These are phyloP conservation scores for Poecilia picta DNA, from an alignment of 2,797 vertebrate species.

Conservation along the genomic window DNA sequence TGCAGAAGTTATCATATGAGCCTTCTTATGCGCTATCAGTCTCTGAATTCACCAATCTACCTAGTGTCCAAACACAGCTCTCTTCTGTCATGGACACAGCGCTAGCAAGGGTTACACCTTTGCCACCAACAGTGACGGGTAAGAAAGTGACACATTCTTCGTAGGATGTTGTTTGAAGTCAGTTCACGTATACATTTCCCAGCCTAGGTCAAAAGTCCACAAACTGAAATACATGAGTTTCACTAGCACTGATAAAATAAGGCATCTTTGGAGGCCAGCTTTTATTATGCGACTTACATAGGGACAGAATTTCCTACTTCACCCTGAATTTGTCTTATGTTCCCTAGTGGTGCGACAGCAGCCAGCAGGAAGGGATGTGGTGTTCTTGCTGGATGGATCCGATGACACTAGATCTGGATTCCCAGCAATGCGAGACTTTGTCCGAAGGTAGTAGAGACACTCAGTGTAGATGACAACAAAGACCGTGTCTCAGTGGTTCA, in stretches of 20 bases:
- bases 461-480: slow-evolving; percentile 60
- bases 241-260: slow-evolving; percentile 38
- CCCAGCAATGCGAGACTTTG: slow-evolving; percentile 57
- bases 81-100: slow-evolving; percentile 44
- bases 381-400: slow-evolving; percentile 71
- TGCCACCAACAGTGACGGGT: slow-evolving; percentile 53
- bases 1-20: slow-evolving; percentile 46
- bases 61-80: slow-evolving; percentile 46
- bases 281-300: background rate
- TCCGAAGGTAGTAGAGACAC: slow-evolving; percentile 28
- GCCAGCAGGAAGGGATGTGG: slow-evolving; percentile 69
- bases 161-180: background rate
- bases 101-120: background rate
- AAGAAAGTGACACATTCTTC: slow-evolving; percentile 30
- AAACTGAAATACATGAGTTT: background rate
- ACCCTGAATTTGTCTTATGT: slow-evolving; percentile 24
- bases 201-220: background rate
- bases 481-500: slow-evolving; percentile 67
- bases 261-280: background rate
- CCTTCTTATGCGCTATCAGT: slow-evolving; percentile 35
- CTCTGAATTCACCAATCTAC: slow-evolving; percentile 52
- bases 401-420: slow-evolving; percentile 55
- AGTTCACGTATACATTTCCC: background rate
- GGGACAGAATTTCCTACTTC: background rate
- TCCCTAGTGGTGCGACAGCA: slow-evolving; percentile 58